Evolutionary conservation across 2,888 invertebrate species (phyloP), one percentile per base, ranked within the genome.

Genomic region (Eupithecia vulgata): DNA sequence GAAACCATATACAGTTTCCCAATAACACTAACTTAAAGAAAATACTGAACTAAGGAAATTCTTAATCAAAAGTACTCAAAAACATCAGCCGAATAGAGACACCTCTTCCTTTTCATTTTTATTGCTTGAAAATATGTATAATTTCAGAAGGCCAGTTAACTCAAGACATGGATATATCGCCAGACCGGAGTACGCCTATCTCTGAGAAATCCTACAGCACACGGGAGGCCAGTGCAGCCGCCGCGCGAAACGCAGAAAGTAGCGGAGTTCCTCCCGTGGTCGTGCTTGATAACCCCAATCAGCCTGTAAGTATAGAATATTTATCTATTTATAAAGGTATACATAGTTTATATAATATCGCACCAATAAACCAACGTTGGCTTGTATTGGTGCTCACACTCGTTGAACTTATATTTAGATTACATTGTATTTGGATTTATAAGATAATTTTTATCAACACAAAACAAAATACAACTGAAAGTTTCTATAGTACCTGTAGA

Each of bases 91-190:
- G 40, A 40, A 40, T 42, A 45, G 6, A 45, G 5, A 13, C 0
- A 12, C 12, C 5, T 45, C 2, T 45, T 45, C 45, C 17, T n/a
- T 48, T 52, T 21, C 21, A 21, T 52, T 48, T 52, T 52, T 52
- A 52, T 52, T 12, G 12, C 21, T 52, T 52, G 52, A n/a, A 12
- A 48, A 48, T 52, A 52, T 52, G 21, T 52, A 21, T 52, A 57
- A 35, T 80, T 75, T 65, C 80, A 93, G 93, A 94, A 87, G 94
- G 92, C 70, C 95, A 95, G 76, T 94, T 94, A 84, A 91, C 95
- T 79, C 97, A 98, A 91, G 98, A 98, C 86, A 98, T 98, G 98
- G 98, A 99, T 87, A 98, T 98, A 86, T 98, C 98, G 75, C 98
- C 98, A 21, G 97, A 97, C 81, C 96, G 97, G 86, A 98, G 98